Conservation (phyloP, 1,140 invertebrate species). For the Zaprionus capensis region DNA sequence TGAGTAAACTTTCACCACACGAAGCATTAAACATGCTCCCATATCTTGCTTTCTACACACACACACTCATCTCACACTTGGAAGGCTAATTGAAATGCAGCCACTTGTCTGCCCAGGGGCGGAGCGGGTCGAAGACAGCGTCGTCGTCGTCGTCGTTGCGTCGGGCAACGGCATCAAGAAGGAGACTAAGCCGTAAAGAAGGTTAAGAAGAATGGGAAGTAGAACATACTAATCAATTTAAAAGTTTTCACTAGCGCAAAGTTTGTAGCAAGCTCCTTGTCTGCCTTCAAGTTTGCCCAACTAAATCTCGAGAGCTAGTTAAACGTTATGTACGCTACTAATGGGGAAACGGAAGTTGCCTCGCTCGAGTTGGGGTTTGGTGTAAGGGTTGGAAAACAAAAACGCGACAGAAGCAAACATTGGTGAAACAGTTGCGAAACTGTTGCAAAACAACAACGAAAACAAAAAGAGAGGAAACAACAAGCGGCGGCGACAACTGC, state of each 20-base stretch:
- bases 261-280: conserved; percentile 61
- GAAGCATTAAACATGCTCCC: conserved; percentile 41
- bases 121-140: conserved; percentile 12
- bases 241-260: conserved; percentile 68
- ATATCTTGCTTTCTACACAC: not conserved
- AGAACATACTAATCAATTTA: conserved; percentile 77
- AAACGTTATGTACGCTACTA: conserved; percentile 64
- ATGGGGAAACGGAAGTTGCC: conserved; percentile 70
- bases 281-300: conserved; percentile 57
- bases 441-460: conserved; percentile 11
- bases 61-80: conserved; percentile 18
- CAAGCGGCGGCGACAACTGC: conserved; percentile 41
- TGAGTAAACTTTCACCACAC: conserved; percentile 7
- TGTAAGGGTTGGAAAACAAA: not conserved
- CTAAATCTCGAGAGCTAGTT: conserved; percentile 63
- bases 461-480: conserved; percentile 38
- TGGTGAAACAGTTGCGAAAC: not conserved
- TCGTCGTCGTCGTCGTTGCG: not conserved
- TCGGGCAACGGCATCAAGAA: not conserved
- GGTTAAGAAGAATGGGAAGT: not conserved
- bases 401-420: not conserved
- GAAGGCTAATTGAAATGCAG: conserved; percentile 73
- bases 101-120: conserved; percentile 46
- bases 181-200: not conserved
- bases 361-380: conserved; percentile 41